Evolutionary conservation across 2,113 vertebrate species (phyloP).

Genomic region (Thamnophis sirtalis): DNA sequence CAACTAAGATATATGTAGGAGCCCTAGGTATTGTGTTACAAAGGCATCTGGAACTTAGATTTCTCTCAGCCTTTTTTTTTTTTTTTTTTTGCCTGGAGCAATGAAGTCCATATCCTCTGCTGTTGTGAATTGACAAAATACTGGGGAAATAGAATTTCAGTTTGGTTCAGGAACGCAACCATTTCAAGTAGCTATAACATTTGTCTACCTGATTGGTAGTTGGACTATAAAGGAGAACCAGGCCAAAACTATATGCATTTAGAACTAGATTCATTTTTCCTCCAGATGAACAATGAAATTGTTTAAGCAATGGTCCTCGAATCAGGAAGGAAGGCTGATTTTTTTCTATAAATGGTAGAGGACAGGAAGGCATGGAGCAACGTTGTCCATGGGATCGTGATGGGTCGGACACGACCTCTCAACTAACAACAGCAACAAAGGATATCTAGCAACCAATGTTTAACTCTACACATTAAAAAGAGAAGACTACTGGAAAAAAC

Average conservation of each 20-base stretch:
- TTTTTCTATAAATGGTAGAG: background rate
- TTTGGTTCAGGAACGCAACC: background rate
- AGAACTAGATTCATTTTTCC: no score
- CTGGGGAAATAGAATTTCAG: background rate
- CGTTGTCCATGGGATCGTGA: no score
- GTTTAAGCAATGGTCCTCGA: background rate
- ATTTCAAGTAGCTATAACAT: background rate
- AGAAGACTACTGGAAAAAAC: background rate
- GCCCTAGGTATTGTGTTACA: background rate
- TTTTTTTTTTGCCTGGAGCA: conserved; percentile 13
- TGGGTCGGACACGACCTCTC: no score
- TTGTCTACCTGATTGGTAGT: background rate
- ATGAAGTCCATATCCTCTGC: background rate
- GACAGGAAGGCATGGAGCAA: no score
- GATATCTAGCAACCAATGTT: background rate
- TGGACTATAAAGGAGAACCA: background rate
- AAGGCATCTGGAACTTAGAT: conserved; percentile 4
- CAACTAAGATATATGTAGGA: background rate
- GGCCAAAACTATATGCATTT: background rate
- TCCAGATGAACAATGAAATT: background rate
- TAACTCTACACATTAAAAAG: background rate
- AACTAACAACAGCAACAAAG: no score
- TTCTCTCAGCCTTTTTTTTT: background rate
- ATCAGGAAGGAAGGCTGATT: background rate
- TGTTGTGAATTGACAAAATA: background rate